Base-by-base conservation (phyloP, 2,797 vertebrate species). In the Silurus lanzhouensis region DNA sequence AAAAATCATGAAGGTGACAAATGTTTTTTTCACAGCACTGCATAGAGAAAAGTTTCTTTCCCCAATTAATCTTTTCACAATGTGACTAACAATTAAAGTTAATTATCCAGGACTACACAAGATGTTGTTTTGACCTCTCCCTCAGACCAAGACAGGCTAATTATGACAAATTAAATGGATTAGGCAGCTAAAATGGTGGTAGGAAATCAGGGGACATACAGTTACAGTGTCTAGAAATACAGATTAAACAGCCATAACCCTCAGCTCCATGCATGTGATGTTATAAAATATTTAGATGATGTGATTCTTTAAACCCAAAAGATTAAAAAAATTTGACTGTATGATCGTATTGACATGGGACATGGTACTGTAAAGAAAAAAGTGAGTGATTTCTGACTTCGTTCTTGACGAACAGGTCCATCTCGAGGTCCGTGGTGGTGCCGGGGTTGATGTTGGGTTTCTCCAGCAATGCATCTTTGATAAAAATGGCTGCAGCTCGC, bases 391-490 rank as follows among this genome's bases (percentile, higher is more conserved):
- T 84, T 85, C 92, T 91, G 86, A 95, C 95, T 91, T 93, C 93
- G 63, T 94, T 95, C 91, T 91, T 94, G 89, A 92, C 90, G 83
- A 95, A 86, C 89, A 92, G 83, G 87, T 95, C 93, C 88, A 93
- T 87, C 77, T 94, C 93, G 79, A 93, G 90, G 70, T 95, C 94
- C 14, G 91, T 90, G 89, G 91, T 82, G 74, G 93, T 88, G 81
- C 93, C 92, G 25, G 91, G 92, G 0, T 89, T 92, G 57, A 92
- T 86, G 88, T 60, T 80, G 6, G 90, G 84, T 22, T 90, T 91
- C 68, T 94, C 93, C 46, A 98, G 88, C 92, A 97, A 94, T 0
- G 96, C 96, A 0, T 98, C 97, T 83, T 97, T 95, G 31, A 96
- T 95, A 44, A 98, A 96, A 90, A 98, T 96, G 20, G 96, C 96